Evolutionary conservation across 2,797 vertebrate genomes (phyloP).

Genomic region (Knipowitschia caucasica): DNA sequence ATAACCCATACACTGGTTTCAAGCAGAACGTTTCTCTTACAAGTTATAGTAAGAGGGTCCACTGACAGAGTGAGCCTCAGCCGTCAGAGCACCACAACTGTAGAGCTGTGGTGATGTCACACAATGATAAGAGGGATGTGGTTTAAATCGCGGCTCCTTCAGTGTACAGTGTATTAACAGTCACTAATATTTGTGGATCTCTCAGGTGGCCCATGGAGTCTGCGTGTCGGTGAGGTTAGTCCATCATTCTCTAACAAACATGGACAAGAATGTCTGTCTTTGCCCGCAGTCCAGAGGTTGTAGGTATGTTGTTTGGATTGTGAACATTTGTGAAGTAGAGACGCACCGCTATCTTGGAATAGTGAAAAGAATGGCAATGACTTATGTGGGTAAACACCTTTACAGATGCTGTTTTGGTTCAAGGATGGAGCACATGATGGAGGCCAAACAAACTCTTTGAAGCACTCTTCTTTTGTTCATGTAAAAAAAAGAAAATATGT

Average conservation of each 20-base stretch:
- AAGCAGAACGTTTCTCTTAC: too few relatives aligned
- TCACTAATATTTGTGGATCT: not conserved
- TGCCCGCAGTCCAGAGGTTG: not conserved
- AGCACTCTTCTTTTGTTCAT: conserved; percentile 28
- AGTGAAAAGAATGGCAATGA: conserved; percentile 25
- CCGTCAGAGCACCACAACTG: too few relatives aligned
- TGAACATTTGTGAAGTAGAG: conserved; percentile 27
- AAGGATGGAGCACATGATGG: conserved; percentile 47
- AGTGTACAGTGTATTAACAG: not conserved
- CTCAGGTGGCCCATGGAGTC: not conserved
- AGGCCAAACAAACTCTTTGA: conserved; percentile 54
- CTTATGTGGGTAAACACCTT: conserved; percentile 45
- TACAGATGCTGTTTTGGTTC: conserved; percentile 60
- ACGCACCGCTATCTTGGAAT: conserved; percentile 33
- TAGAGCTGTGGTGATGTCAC: too few relatives aligned
- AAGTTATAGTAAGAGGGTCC: too few relatives aligned
- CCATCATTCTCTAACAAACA: not conserved
- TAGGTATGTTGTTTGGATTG: not conserved
- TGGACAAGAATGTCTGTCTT: not conserved
- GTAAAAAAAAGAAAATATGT: conserved; percentile 37
- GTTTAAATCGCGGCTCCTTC: not conserved
- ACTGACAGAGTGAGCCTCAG: too few relatives aligned
- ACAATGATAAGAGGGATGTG: too few relatives aligned
- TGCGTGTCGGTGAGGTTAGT: not conserved
- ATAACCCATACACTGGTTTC: too few relatives aligned